These are phyloP conservation scores for Trisateles emortualis DNA, from an alignment of 2,888 invertebrate genomes.

Conservation along the genomic window DNA sequence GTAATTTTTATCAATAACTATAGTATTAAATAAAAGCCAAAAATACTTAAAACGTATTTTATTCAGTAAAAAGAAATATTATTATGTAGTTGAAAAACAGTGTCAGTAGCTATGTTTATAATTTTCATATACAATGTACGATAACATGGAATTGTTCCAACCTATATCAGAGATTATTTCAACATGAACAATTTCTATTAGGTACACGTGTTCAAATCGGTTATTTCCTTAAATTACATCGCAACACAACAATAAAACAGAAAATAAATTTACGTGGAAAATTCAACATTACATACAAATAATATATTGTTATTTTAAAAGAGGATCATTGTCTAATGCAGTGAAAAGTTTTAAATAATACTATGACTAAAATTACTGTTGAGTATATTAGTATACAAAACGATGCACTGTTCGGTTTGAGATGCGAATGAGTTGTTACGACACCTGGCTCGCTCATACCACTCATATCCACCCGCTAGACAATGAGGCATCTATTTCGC, in stretches of 20 bases:
- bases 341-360: slow-evolving; percentile 35
- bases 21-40: background rate
- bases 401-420: slow-evolving; percentile 31
- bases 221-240: slow-evolving; percentile 41
- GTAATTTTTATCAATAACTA: no score
- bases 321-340: slow-evolving; percentile 13
- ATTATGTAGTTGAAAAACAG: slow-evolving; percentile 30
- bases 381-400: slow-evolving; percentile 24
- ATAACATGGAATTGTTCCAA: slow-evolving; percentile 41
- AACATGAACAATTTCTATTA: slow-evolving; percentile 44
- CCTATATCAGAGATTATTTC: slow-evolving; percentile 46
- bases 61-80: slow-evolving; percentile 24
- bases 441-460: slow-evolving; percentile 54
- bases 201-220: slow-evolving; percentile 36
- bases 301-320: slow-evolving; percentile 25
- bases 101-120: slow-evolving; percentile 45
- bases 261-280: slow-evolving; percentile 35
- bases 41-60: slow-evolving; percentile 22
- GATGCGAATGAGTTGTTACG: slow-evolving; percentile 56
- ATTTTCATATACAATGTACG: slow-evolving; percentile 35
- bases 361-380: slow-evolving; percentile 41
- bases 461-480: slow-evolving; percentile 65
- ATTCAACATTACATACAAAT: slow-evolving; percentile 14
- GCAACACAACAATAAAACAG: slow-evolving; percentile 26
- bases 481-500: slow-evolving; percentile 81